phyloP scores from a whole-genome alignment of 2,113 vertebrate species.

The Origma solitaria region DNA sequence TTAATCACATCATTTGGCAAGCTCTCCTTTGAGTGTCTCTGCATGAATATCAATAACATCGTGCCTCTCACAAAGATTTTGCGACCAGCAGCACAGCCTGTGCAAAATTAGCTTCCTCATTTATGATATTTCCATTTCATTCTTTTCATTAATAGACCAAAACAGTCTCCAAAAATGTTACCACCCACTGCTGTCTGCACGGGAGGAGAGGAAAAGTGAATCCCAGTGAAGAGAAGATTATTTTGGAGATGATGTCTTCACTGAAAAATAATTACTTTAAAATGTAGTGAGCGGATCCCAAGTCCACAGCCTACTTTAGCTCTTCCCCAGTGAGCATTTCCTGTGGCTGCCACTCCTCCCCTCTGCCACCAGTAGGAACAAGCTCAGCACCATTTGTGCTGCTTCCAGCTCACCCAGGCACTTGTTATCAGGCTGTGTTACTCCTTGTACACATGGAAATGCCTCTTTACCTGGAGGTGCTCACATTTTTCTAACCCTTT shows the following conservation, averaged over 20 bases:
- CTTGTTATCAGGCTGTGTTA: neutral
- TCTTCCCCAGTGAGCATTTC: neutral
- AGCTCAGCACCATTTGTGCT: neutral
- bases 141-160: neutral
- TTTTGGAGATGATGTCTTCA: neutral
- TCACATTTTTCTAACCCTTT: neutral
- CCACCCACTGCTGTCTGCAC: neutral
- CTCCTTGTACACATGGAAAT: neutral
- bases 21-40: neutral
- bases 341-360: neutral
- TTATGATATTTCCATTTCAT: neutral
- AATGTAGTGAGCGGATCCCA: neutral
- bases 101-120: neutral
- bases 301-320: neutral
- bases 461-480: conserved; percentile 2
- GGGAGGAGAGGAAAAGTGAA: neutral
- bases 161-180: neutral
- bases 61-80: neutral
- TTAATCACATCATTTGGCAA: neutral
- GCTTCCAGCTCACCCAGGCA: neutral
- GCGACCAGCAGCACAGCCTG: neutral
- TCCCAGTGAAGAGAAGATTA: neutral
- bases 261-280: neutral
- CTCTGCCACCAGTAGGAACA: neutral
- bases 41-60: neutral